Evolutionary conservation across 2,888 invertebrate species (phyloP).

Genomic region (Oxycera nigricornis): DNA sequence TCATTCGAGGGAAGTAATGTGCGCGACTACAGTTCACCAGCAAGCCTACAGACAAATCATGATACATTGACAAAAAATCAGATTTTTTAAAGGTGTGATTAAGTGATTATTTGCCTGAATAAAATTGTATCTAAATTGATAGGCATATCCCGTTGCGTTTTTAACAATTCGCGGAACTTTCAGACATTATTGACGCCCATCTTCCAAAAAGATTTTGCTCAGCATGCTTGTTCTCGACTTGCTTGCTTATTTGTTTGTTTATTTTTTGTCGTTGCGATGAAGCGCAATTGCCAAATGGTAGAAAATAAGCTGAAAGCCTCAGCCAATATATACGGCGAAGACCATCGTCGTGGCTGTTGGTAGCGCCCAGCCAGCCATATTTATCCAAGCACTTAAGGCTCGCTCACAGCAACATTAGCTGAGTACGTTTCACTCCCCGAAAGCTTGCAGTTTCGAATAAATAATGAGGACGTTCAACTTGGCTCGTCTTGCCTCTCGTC

Average conservation of each 20-base stretch:
- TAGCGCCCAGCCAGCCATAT: conserved; percentile 4
- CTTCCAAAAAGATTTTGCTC: not conserved
- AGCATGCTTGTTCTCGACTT: not conserved
- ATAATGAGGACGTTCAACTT: conserved; percentile 27
- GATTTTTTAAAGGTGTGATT: no score
- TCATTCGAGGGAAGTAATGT: no score
- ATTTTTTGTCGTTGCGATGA: not conserved
- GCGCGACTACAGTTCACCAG: no score
- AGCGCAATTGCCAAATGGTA: not conserved
- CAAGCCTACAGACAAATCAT: no score
- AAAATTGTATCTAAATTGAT: no score
- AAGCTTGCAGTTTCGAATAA: conserved; percentile 10
- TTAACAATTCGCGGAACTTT: no score
- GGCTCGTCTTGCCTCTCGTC: not conserved
- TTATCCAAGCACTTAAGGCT: conserved; percentile 14
- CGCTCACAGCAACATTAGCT: not conserved
- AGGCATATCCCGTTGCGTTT: no score
- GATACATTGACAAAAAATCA: no score
- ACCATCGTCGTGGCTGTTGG: no score
- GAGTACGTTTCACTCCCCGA: not conserved
- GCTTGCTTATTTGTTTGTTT: not conserved
- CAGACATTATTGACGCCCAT: no score
- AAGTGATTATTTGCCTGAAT: no score
- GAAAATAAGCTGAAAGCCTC: not conserved
- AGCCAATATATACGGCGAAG: not conserved